These are phyloP conservation scores for Amphiprion ocellaris DNA, from an alignment of 2,113 vertebrate genomes.

Conservation along the genomic window DNA sequence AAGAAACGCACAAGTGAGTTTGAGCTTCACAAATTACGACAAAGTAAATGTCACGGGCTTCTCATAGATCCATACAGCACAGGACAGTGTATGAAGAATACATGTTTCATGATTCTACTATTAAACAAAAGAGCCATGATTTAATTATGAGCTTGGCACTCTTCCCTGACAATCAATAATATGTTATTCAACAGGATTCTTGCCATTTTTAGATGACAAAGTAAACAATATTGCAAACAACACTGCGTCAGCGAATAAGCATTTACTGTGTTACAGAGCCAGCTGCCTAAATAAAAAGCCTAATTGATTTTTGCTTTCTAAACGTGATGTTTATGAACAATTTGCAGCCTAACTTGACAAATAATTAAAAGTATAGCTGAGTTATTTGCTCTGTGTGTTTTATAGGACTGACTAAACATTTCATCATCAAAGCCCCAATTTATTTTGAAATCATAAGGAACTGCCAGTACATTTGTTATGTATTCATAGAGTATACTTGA, in stretches of 20 bases:
- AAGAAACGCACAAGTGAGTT: neutral
- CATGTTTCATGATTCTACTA: conserved; percentile 36
- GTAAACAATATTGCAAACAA: conserved; percentile 57
- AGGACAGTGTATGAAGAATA: conserved; percentile 22
- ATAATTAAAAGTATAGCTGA: conserved; percentile 45
- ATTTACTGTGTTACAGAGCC: conserved; percentile 46
- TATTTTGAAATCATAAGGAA: neutral
- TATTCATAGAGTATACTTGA: conserved; percentile 16
- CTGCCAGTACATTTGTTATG: conserved; percentile 7
- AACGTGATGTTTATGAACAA: conserved; percentile 51
- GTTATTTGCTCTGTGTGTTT: conserved; percentile 19
- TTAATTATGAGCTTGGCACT: conserved; percentile 65
- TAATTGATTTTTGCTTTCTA: conserved; percentile 57
- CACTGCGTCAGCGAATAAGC: conserved; percentile 35
- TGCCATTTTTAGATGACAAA: conserved; percentile 54
- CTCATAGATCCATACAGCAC: neutral
- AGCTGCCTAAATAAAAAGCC: conserved; percentile 60
- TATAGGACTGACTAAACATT: conserved; percentile 11
- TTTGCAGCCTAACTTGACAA: conserved; percentile 45
- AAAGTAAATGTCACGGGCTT: conserved; percentile 10
- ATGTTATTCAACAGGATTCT: conserved; percentile 38
- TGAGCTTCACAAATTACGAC: neutral
- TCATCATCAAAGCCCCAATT: conserved; percentile 17
- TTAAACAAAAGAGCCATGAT: conserved; percentile 47
- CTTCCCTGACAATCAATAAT: conserved; percentile 47